phyloP scores from a whole-genome alignment of 2,113 vertebrate genomes.

The Callospermophilus lateralis region DNA sequence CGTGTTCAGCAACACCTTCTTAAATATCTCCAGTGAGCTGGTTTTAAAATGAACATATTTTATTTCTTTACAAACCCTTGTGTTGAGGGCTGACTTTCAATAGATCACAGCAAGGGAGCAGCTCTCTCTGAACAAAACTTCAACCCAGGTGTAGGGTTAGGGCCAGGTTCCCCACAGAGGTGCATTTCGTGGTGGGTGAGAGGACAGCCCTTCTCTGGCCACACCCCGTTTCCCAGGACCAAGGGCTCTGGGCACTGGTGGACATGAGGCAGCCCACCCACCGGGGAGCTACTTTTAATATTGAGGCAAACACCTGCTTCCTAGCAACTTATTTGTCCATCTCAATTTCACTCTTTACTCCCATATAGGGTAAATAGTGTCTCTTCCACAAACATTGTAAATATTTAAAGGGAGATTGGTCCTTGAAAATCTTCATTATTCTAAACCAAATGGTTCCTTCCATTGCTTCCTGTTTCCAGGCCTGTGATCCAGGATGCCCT shows the following conservation, averaged over 20 bases:
- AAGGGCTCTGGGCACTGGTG: too few species aligned
- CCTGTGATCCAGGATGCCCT: not conserved
- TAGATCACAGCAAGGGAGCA: too few species aligned
- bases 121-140: too few species aligned
- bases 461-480: not conserved
- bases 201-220: too few species aligned
- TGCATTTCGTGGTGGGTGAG: too few species aligned
- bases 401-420: not conserved
- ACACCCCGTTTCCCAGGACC: too few species aligned
- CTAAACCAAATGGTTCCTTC: conserved; percentile 6
- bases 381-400: not conserved
- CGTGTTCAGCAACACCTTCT: accelerated
- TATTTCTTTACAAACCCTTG: too few species aligned
- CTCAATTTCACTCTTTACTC: not conserved
- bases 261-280: too few species aligned
- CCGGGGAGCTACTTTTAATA: not conserved
- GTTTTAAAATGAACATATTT: too few species aligned
- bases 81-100: too few species aligned
- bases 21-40: not conserved
- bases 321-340: not conserved
- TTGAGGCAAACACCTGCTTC: not conserved
- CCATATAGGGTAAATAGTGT: not conserved
- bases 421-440: conserved; percentile 21
- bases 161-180: too few species aligned
- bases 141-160: too few species aligned